Evolutionary conservation across 2,113 vertebrate genomes (phyloP).

Genomic region (Cephalopholis sonnerati): DNA sequence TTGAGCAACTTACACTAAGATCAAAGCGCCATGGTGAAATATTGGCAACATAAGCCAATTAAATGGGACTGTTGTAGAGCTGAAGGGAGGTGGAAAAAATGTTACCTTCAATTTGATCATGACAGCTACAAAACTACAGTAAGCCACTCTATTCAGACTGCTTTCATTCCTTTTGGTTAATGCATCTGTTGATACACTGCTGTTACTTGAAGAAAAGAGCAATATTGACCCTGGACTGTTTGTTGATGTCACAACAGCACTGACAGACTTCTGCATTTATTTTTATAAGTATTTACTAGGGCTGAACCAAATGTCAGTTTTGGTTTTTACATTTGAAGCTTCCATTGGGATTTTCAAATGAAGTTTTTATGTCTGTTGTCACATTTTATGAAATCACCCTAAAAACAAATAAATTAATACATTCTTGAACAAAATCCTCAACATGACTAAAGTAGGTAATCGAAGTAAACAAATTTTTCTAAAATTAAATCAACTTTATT

Average conservation of each 20-base stretch:
- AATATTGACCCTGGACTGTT: neutral
- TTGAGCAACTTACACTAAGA: neutral
- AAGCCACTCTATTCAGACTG: neutral
- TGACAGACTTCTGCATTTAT: neutral
- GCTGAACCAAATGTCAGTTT: no score
- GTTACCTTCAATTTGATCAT: slow-evolving; percentile 1
- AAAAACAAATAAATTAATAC: no score
- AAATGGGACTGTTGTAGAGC: slow-evolving; percentile 21
- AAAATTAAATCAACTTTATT: no score
- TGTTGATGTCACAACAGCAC: neutral
- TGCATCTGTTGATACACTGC: neutral
- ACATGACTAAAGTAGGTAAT: no score
- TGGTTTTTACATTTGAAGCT: no score
- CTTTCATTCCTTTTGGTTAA: slow-evolving; percentile 6
- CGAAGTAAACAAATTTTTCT: no score
- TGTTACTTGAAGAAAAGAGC: neutral
- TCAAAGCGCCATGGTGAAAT: slow-evolving; percentile 29
- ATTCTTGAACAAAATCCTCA: no score
- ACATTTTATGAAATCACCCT: no score
- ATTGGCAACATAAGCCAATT: slow-evolving; percentile 33
- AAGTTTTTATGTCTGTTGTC: no score
- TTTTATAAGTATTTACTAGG: neutral
- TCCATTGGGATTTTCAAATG: no score
- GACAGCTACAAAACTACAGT: slow-evolving; percentile 5
- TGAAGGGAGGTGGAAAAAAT: slow-evolving; percentile 14